phyloP scores from a whole-genome alignment of 2,113 vertebrate genomes.

The Brachyistius frenatus region DNA sequence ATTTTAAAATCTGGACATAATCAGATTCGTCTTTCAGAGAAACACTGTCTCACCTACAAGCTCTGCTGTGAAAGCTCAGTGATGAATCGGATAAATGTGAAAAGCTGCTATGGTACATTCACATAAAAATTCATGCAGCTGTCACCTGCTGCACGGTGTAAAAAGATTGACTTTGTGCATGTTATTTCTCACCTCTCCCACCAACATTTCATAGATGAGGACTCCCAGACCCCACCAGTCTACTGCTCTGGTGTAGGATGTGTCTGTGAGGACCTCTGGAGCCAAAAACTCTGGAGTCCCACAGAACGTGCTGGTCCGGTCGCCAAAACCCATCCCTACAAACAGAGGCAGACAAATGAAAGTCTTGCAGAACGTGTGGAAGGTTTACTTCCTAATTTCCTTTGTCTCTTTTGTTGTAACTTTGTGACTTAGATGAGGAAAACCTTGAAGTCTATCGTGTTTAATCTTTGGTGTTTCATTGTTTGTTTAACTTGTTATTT shows the following conservation, averaged over 20 bases:
- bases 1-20: no score
- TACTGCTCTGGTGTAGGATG: conserved; percentile 95
- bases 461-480: no score
- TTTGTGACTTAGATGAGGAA: not conserved
- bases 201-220: conserved; percentile 98
- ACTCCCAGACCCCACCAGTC: conserved; percentile 99
- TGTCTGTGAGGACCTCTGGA: conserved; percentile 97
- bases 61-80: not conserved
- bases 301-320: conserved; percentile 97
- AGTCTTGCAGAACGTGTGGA: not conserved
- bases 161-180: not conserved
- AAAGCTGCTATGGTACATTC: not conserved
- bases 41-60: no score
- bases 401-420: not conserved
- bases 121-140: not conserved
- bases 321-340: conserved; percentile 96
- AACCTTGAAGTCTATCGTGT: not conserved
- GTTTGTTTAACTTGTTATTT: no score
- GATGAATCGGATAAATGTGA: not conserved
- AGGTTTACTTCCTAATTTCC: not conserved
- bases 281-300: conserved; percentile 98
- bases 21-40: no score
- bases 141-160: no score
- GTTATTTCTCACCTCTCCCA: conserved; percentile 92
- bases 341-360: not conserved